Percentiles rank a stretch among this genome's conserved stretches.
Conservation (phyloP, 2,888 invertebrate genomes). For the Smittia sp. region DNA sequence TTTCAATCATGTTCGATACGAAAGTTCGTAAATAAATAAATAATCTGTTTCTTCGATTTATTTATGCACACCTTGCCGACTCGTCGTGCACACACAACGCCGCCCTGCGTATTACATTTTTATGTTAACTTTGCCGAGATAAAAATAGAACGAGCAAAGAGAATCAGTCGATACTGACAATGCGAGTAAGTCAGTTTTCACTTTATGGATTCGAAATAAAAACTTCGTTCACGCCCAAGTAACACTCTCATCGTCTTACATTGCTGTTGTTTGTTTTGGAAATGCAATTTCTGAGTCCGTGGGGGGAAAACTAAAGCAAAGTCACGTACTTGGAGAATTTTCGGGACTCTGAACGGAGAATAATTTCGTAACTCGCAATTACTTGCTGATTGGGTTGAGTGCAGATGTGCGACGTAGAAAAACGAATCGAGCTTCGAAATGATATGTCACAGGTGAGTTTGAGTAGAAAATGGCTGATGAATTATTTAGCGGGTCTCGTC, state of each 20-base stretch:
- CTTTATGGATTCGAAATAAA: too few relatives aligned
- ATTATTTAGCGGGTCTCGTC: too few relatives aligned
- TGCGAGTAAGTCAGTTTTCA: too few relatives aligned
- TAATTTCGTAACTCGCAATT: neutral
- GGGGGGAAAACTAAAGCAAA: neutral
- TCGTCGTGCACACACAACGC: neutral
- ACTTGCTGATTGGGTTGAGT: neutral
- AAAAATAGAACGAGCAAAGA: neutral
- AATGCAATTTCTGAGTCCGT: neutral
- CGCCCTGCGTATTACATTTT: neutral
- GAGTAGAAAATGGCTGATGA: too few relatives aligned
- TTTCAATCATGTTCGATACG: neutral
- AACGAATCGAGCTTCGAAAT: neutral
- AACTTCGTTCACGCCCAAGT: neutral
- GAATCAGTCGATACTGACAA: neutral
- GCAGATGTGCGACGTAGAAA: neutral
- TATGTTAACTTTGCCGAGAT: neutral
- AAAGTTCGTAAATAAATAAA: conserved; percentile 8
- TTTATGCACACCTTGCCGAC: neutral
- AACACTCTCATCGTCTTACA: neutral
- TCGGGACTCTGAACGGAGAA: neutral
- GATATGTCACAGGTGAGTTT: neutral
- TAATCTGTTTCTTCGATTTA: neutral
- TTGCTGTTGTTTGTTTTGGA: neutral
- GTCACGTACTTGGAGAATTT: neutral